Evolutionary conservation across 2,113 vertebrate species (phyloP).

Genomic region (Phocoena phocoena): DNA sequence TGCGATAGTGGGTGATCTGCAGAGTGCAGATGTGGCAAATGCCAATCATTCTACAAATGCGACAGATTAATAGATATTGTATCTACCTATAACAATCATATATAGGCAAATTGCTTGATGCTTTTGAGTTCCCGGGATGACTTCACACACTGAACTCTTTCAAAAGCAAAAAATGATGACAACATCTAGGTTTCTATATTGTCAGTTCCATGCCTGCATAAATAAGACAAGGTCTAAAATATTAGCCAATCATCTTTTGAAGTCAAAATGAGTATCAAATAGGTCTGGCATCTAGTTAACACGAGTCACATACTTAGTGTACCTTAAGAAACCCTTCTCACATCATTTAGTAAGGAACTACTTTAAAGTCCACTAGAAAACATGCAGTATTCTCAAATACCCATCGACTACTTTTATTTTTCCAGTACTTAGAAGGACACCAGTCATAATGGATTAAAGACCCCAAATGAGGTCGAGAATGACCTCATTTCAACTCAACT

Average conservation of each 20-base stretch:
- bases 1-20: neutral
- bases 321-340: neutral
- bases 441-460: neutral
- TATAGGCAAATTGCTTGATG: neutral
- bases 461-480: neutral
- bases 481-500: neutral
- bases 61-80: neutral
- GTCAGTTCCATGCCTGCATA: neutral
- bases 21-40: neutral
- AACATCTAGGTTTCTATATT: neutral
- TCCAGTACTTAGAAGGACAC: neutral
- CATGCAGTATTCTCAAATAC: neutral
- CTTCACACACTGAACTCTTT: neutral
- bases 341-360: neutral
- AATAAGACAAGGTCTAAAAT: neutral
- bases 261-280: neutral
- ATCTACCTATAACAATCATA: too few relatives aligned
- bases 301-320: neutral
- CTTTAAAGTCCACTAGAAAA: neutral
- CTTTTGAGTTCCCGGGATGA: neutral
- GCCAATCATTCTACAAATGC: neutral
- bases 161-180: neutral
- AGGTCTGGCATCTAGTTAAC: neutral
- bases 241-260: neutral
- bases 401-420: neutral